Percentiles rank a stretch among this genome's conserved stretches.
phyloP scores from a whole-genome alignment of 1,140 invertebrate genomes.

The Mactra quadrangularis region DNA sequence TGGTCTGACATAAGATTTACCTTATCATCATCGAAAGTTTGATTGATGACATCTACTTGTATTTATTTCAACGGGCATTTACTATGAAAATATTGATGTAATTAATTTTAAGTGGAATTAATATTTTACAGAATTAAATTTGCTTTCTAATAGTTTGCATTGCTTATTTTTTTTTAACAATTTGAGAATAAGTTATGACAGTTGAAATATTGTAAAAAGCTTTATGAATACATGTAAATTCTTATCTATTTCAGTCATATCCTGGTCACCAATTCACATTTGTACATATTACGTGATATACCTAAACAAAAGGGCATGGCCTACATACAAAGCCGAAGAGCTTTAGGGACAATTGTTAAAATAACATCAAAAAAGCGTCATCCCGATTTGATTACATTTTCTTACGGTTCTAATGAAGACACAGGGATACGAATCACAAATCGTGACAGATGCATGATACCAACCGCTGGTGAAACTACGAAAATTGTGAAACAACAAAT shows the following conservation, averaged over 20 bases:
- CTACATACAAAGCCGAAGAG: slow-evolving; percentile 92
- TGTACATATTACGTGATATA: slow-evolving; percentile 94
- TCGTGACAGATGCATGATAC: slow-evolving; percentile 96
- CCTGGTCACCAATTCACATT: slow-evolving; percentile 93
- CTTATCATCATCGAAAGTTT: too few relatives aligned
- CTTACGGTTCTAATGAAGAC: slow-evolving; percentile 93
- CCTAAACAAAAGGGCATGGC: slow-evolving; percentile 90
- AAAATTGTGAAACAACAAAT: slow-evolving; percentile 91
- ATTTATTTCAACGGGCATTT: too few relatives aligned
- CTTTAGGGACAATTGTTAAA: slow-evolving; percentile 95
- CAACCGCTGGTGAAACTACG: slow-evolving; percentile 95
- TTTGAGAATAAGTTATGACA: too few relatives aligned
- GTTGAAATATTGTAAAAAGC: too few relatives aligned
- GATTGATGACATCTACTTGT: too few relatives aligned
- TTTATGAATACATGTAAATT: too few relatives aligned
- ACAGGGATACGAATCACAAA: slow-evolving; percentile 87
- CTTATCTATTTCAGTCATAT: slow-evolving; percentile 91
- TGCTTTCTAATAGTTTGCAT: too few relatives aligned
- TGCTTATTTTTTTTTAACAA: too few relatives aligned
- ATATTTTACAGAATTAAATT: too few relatives aligned
- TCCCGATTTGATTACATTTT: slow-evolving; percentile 97
- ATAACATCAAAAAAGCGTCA: slow-evolving; percentile 97
- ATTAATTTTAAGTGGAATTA: too few relatives aligned
- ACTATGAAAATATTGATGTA: too few relatives aligned
- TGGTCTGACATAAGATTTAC: too few relatives aligned